Evolutionary conservation across 2,113 vertebrate genomes (phyloP).

Genomic region (Otocyon megalotis): DNA sequence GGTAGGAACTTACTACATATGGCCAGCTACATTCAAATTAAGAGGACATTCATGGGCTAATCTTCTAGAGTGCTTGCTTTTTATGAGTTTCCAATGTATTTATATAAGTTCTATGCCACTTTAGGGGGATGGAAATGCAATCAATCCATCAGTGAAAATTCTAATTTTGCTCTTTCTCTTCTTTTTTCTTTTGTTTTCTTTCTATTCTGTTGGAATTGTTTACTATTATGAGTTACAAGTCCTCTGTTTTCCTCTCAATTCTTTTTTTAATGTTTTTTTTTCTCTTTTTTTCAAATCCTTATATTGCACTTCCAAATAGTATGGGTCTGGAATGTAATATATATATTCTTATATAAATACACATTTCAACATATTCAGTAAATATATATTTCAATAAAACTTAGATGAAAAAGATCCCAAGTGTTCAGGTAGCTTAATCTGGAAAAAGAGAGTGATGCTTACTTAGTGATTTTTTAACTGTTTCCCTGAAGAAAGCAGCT

Average conservation of each 20-base stretch:
- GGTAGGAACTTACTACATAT: neutral
- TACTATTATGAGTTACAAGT: neutral
- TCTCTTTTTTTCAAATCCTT: slow-evolving; percentile 71
- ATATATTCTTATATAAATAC: neutral
- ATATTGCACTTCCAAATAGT: slow-evolving; percentile 74
- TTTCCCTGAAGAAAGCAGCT: slow-evolving; percentile 70
- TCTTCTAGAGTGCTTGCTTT: neutral
- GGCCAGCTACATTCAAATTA: neutral
- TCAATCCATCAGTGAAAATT: neutral
- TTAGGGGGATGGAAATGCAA: neutral
- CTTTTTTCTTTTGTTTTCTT: neutral
- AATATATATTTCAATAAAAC: slow-evolving; percentile 61
- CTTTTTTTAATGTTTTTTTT: neutral
- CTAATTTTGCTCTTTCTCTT: neutral
- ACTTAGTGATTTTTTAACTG: slow-evolving; percentile 77
- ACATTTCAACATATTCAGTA: neutral
- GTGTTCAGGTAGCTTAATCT: slow-evolving; percentile 72
- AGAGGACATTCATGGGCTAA: neutral
- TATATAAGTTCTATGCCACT: neutral
- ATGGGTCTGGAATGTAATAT: slow-evolving; percentile 63
- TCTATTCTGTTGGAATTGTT: neutral
- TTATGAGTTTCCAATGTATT: neutral
- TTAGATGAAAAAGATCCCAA: slow-evolving; percentile 74
- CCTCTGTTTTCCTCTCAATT: neutral
- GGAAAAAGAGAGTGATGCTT: slow-evolving; percentile 68